Base-by-base conservation (phyloP, 2,888 invertebrate species). In the Proisotoma minuta region DNA sequence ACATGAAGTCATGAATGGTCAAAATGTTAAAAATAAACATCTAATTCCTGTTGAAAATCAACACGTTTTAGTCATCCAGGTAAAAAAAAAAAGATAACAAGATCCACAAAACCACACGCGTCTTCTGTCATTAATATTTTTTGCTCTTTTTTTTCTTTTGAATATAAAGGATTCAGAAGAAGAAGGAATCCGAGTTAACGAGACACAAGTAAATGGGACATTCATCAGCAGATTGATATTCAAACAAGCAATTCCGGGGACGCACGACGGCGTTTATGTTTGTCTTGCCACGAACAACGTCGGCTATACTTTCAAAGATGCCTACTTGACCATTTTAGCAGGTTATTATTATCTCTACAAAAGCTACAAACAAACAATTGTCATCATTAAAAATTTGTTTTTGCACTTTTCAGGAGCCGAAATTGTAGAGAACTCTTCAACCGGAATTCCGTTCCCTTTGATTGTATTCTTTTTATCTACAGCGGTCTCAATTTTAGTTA, bases 31-130 rank as follows among this genome's bases (percentile, higher is more conserved):
- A 58, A 58, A 71, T 52, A 72, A 68, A 43, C 70, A 69, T 50
- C 69, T 72, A 51, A 49, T 73, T 22, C 68, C 67, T 58, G 66
- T 71, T 20, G 73, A 73, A 53, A 68, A 73, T 59, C 70, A 71
- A 54, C 70, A 68, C 47, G 69, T 73, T 12, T 59, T 73, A 27
- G 73, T 73, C 22, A 72, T 73, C 29, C 71, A 73, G 69, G 73
- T 34, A 34, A 34, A 34, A 10, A 34, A n/a, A n/a, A n/a, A n/a
- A n/a, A n/a, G n/a, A n/a, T n/a, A n/a, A n/a, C n/a, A n/a, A n/a
- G n/a, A n/a, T n/a, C n/a, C n/a, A n/a, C n/a, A n/a, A n/a, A n/a
- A n/a, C n/a, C n/a, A n/a, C n/a, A n/a, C n/a, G n/a, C n/a, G n/a
- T n/a, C n/a, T n/a, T n/a, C n/a, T n/a, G n/a, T n/a, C n/a, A n/a